phyloP scores from a whole-genome alignment of 2,113 vertebrate species.

The Rhinolophus sinicus region DNA sequence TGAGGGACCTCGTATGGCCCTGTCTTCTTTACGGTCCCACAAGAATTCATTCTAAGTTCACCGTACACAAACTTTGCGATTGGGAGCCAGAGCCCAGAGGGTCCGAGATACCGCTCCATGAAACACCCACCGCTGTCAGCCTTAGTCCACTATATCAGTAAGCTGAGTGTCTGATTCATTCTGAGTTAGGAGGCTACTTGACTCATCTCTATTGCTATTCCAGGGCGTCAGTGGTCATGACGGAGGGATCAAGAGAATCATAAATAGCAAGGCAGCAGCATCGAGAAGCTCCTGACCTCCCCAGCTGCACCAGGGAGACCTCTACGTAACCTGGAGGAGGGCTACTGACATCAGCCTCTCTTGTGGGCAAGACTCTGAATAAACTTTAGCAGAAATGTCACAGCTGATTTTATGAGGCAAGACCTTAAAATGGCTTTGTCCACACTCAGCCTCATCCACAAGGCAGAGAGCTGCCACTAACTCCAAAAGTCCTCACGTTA shows the following conservation, averaged over 20 bases:
- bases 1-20: not conserved
- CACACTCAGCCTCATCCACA: not conserved
- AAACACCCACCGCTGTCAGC: not conserved
- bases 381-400: not conserved
- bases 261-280: not conserved
- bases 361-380: not conserved
- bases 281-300: not conserved
- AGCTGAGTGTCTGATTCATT: constrained; percentile 15
- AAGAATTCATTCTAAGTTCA: not conserved
- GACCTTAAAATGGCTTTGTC: not conserved
- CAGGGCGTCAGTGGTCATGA: not conserved
- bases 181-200: constrained; percentile 43
- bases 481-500: not conserved
- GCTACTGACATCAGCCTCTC: not conserved
- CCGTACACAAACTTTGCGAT: not conserved
- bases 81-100: not conserved
- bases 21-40: not conserved
- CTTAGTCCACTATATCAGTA: not conserved
- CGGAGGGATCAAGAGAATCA: not conserved
- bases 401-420: not conserved
- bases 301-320: not conserved
- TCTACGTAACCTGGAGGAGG: not conserved
- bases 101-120: not conserved
- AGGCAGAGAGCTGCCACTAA: not conserved
- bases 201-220: constrained; percentile 44